Evolutionary conservation across 2,888 invertebrate species (phyloP).

Genomic region (Oligia latruncula): DNA sequence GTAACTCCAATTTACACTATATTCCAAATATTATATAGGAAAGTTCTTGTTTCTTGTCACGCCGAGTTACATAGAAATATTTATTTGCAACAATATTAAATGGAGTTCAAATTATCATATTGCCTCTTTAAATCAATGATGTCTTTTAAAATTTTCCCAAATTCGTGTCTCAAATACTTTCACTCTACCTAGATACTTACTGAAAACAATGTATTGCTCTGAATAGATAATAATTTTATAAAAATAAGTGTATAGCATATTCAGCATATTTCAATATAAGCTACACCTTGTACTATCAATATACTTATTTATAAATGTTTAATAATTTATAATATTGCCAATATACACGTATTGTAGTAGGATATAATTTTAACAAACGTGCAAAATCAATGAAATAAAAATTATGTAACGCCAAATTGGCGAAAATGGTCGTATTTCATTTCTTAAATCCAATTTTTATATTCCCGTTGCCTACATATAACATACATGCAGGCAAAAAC

Average conservation of each 20-base stretch:
- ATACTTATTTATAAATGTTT: constrained; percentile 75
- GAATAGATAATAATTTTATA: constrained; percentile 68
- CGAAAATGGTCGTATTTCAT: constrained; percentile 72
- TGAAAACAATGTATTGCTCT: constrained; percentile 69
- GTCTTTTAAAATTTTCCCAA: constrained; percentile 45
- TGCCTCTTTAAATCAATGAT: constrained; percentile 28
- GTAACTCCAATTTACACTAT: constrained; percentile 73
- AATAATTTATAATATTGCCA: constrained; percentile 72
- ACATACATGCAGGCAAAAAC: not conserved
- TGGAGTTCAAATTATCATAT: constrained; percentile 43
- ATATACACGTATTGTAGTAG: constrained; percentile 79
- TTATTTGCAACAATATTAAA: constrained; percentile 42
- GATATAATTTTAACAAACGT: constrained; percentile 78
- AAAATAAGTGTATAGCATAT: constrained; percentile 64
- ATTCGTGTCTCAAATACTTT: constrained; percentile 50
- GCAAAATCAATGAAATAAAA: constrained; percentile 82
- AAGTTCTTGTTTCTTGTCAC: constrained; percentile 49
- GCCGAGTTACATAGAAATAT: constrained; percentile 36
- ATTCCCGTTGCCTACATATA: not conserved
- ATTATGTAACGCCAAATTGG: constrained; percentile 75
- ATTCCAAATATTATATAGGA: constrained; percentile 53
- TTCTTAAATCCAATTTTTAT: constrained; percentile 12
- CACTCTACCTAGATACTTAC: constrained; percentile 57
- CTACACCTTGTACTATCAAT: constrained; percentile 66
- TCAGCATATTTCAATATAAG: constrained; percentile 67